These are phyloP conservation scores for Pseudomugil tenellus DNA, from an alignment of 2,797 vertebrate species.

Conservation along the genomic window DNA sequence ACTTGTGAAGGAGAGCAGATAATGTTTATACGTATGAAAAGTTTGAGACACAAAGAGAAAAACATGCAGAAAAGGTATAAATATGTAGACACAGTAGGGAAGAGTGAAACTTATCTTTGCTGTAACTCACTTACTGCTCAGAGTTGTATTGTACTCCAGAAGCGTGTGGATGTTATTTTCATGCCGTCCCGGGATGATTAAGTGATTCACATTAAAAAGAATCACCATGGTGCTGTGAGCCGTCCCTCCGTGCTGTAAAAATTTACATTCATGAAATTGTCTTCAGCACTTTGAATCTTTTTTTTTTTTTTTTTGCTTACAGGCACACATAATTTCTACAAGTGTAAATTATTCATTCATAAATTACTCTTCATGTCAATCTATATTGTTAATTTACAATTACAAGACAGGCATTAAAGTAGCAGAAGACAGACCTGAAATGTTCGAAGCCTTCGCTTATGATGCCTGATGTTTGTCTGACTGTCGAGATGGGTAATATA, in stretches of 20 bases:
- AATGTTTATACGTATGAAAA: constrained; percentile 19
- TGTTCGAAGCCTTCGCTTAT: background rate
- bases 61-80: background rate
- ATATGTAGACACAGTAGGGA: constrained; percentile 8
- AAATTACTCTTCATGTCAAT: constrained; percentile 2
- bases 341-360: constrained; percentile 11
- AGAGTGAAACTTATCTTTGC: constrained; percentile 14
- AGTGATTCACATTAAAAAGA: constrained; percentile 29
- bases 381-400: background rate
- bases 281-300: constrained; percentile 11
- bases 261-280: background rate
- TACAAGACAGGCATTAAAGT: background rate
- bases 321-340: constrained; percentile 9
- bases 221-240: constrained; percentile 22
- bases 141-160: constrained; percentile 17
- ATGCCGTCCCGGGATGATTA: constrained; percentile 25
- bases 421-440: background rate
- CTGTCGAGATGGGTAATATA: no score
- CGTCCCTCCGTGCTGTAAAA: constrained; percentile 23
- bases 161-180: constrained; percentile 16
- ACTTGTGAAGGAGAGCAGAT: constrained; percentile 22
- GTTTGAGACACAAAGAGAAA: constrained; percentile 20
- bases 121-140: constrained; percentile 20
- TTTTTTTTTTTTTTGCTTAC: constrained; percentile 8
- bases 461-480: background rate